Percentiles rank a stretch among this genome's conserved stretches.
Evolutionary conservation across 2,888 invertebrate genomes (phyloP).

Genomic region (Rhodophaea formosa): DNA sequence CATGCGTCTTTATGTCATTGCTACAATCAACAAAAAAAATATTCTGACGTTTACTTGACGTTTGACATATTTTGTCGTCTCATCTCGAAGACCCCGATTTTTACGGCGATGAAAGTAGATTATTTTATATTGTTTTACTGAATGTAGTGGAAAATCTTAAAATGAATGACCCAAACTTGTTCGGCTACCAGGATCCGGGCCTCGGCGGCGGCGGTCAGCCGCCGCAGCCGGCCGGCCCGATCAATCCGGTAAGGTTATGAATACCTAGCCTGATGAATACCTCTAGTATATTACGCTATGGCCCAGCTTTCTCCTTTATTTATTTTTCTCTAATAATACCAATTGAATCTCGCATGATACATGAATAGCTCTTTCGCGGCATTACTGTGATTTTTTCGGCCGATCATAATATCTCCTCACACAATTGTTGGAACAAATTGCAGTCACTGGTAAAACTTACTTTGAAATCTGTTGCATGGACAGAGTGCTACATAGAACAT

Average conservation of each 20-base stretch:
- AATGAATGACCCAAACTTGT: slow-evolving; percentile 46
- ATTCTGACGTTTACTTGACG: background rate
- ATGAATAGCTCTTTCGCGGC: no score
- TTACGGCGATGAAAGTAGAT: background rate
- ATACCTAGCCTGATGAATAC: no score
- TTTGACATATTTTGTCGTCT: background rate
- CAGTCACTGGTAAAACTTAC: no score
- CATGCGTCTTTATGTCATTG: background rate
- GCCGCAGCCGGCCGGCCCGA: slow-evolving; percentile 21
- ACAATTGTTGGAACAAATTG: no score
- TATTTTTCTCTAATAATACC: no score
- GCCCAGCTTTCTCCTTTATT: no score
- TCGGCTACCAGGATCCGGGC: slow-evolving; percentile 37
- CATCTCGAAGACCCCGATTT: background rate
- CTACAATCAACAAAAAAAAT: background rate
- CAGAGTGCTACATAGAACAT: no score
- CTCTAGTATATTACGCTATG: background rate
- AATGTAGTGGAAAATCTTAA: slow-evolving; percentile 23
- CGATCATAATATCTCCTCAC: no score
- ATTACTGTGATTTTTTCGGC: no score
- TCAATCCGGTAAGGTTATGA: slow-evolving; percentile 52
- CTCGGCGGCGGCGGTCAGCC: slow-evolving; percentile 17
- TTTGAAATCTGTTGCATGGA: no score
- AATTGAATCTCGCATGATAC: no score
- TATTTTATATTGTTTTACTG: slow-evolving; percentile 16